Base-by-base conservation (phyloP, 2,888 invertebrate species). In the Eumerus sabulonum region DNA sequence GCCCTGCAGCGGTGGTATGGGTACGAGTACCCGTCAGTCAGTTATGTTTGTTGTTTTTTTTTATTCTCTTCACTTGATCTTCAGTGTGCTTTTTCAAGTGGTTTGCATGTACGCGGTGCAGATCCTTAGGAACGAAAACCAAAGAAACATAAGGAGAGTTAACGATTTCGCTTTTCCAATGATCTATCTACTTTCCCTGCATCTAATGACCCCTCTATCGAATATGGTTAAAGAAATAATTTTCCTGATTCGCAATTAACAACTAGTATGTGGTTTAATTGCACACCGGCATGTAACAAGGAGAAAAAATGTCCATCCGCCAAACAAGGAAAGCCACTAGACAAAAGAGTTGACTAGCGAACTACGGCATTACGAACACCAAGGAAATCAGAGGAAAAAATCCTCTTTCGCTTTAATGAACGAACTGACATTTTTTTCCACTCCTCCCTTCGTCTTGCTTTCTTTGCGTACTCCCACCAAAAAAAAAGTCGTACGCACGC, bases 81-180 rank as follows among this genome's bases (percentile, higher is more conserved):
- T 76, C 70, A 54, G 59, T 56, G 2, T 7, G 7, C 27, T 4
- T 27, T n/a, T 27, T 7, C 27, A 27, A 27, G 7, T 7, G 27
- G 27, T 4, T 27, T 27, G 27, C 27, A 2, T 27, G 27, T 27
- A 60, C 48, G 59, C 70, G 44, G 60, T 76, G 60, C 50, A 66
- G 56, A 76, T 71, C 71, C 76, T 71, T 71, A 62, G 66, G 76
- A 77, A 77, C 72, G 72, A 72, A 71, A n/a, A n/a, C n/a, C n/a
- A n/a, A n/a, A n/a, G n/a, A n/a, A n/a, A n/a, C n/a, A n/a, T 72
- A 42, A 56, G 51, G 45, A 44, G 19, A 18, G n/a, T 13, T 27
- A 7, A 35, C n/a, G n/a, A 18, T 45, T 35, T 14, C 19, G n/a
- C 40, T 47, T 66, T 48, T 40, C 48, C 38, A 14, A 47, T 40